A percentile compares a stretch with the other conserved stretches of the same genome.
phyloP scores from a whole-genome alignment of 2,888 invertebrate genomes.

The Heteropelma amictum region DNA sequence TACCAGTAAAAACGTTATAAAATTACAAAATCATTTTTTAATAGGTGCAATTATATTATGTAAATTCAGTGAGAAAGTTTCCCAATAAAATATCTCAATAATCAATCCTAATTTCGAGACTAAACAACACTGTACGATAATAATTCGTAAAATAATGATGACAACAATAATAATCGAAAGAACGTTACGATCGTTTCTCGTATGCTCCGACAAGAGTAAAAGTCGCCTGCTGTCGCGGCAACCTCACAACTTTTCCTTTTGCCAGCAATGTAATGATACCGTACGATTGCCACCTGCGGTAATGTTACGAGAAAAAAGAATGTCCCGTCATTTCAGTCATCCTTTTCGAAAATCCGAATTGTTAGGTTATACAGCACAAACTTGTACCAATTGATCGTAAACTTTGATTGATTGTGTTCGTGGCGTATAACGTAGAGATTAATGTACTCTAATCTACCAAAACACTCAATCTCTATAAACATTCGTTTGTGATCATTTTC shows the following conservation, averaged over 20 bases:
- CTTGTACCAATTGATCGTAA: no score
- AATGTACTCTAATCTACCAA: no score
- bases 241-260: not conserved
- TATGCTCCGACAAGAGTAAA: not conserved
- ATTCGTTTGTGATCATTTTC: no score
- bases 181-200: not conserved
- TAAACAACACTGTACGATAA: not conserved
- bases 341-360: no score
- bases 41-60: no score
- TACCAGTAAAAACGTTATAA: not conserved
- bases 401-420: no score
- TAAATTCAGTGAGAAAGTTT: not conserved
- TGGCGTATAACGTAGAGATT: no score
- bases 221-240: not conserved
- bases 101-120: not conserved
- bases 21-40: not conserved
- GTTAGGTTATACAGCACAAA: no score
- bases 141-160: not conserved
- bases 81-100: not conserved
- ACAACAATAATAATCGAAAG: not conserved
- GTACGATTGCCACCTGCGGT: not conserved
- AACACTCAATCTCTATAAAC: no score
- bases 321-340: no score
- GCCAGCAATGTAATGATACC: conserved; percentile 3
- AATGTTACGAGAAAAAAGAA: not conserved